Conservation (phyloP, 1,140 invertebrate genomes). For the Drosophila bocqueti region DNA sequence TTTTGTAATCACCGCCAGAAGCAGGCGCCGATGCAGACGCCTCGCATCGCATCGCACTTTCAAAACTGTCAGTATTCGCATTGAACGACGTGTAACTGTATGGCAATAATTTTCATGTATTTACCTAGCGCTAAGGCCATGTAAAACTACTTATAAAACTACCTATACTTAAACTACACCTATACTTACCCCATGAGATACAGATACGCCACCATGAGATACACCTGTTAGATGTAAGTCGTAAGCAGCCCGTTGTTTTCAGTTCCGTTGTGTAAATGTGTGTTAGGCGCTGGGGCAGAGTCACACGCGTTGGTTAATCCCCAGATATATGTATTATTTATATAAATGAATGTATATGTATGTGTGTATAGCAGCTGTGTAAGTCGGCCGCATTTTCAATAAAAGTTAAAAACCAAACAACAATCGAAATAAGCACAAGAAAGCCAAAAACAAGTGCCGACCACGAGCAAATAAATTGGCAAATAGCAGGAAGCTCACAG, state of each 20-base stretch:
- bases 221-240: conserved; percentile 38
- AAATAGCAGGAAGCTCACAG: conserved; percentile 16
- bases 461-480: conserved; percentile 63
- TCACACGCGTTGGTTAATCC: conserved; percentile 35
- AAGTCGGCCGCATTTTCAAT: conserved; percentile 68
- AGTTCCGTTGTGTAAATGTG: conserved; percentile 42
- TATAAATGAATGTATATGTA: conserved; percentile 46
- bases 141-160: conserved; percentile 44
- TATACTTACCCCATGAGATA: conserved; percentile 9
- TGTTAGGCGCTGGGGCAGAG: conserved; percentile 36
- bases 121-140: conserved; percentile 69
- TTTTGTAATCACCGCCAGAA: conserved; percentile 62
- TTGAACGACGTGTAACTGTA: conserved; percentile 81
- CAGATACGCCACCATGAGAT: conserved; percentile 37
- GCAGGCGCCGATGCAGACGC: conserved; percentile 4
- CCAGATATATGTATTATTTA: conserved; percentile 18
- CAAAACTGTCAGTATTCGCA: conserved; percentile 75
- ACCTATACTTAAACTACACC: conserved; percentile 21
- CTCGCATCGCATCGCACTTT: conserved; percentile 17
- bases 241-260: conserved; percentile 50
- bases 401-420: conserved; percentile 58
- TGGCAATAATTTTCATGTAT: conserved; percentile 84
- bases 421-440: conserved; percentile 27
- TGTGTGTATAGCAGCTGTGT: conserved; percentile 60
- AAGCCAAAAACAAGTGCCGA: conserved; percentile 57